A percentile compares a stretch with the other conserved stretches of the same genome.
Evolutionary conservation across 1,140 invertebrate genomes (phyloP).

Genomic region (Himalopsyche phryganea): DNA sequence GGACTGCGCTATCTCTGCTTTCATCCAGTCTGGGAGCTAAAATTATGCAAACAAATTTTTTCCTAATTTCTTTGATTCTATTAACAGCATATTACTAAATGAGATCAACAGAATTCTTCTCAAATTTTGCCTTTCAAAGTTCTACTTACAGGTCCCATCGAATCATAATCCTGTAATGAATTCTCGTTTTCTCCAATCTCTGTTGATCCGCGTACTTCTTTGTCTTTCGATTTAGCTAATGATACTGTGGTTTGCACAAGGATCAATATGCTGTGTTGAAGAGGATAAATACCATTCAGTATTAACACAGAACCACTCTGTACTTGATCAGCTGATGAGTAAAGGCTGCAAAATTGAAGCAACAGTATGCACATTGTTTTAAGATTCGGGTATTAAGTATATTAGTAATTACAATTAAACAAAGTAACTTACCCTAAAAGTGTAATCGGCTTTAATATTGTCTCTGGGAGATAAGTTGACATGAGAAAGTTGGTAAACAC

Average conservation of each 20-base stretch:
- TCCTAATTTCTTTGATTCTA: too few species aligned
- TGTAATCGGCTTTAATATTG: slow-evolving; percentile 50
- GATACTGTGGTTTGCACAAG: slow-evolving; percentile 64
- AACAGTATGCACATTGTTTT: too few species aligned
- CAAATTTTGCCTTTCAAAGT: too few species aligned
- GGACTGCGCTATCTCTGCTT: slow-evolving; percentile 22
- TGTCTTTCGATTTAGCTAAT: slow-evolving; percentile 34
- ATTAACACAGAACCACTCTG: slow-evolving; percentile 55
- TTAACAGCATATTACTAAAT: too few species aligned
- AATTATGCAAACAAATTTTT: slow-evolving; percentile 19
- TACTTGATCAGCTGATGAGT: slow-evolving; percentile 57
- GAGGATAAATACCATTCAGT: slow-evolving; percentile 55
- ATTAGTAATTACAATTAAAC: too few species aligned
- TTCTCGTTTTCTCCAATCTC: slow-evolving; percentile 1
- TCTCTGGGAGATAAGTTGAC: slow-evolving; percentile 47
- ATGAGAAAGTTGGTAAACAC: slow-evolving; percentile 41
- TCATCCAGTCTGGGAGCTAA: slow-evolving; percentile 29
- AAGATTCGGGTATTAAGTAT: too few species aligned
- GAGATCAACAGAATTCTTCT: too few species aligned
- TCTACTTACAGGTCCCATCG: slow-evolving; percentile 28
- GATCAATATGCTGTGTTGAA: slow-evolving; percentile 59
- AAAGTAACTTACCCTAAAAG: slow-evolving; percentile 58
- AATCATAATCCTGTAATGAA: slow-evolving; percentile 21
- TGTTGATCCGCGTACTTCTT: background rate
- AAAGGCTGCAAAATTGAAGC: slow-evolving; percentile 44